A percentile compares a stretch with the other conserved stretches of the same genome.
Evolutionary conservation across 2,797 vertebrate genomes (phyloP).

Genomic region (Eptatretus atami): DNA sequence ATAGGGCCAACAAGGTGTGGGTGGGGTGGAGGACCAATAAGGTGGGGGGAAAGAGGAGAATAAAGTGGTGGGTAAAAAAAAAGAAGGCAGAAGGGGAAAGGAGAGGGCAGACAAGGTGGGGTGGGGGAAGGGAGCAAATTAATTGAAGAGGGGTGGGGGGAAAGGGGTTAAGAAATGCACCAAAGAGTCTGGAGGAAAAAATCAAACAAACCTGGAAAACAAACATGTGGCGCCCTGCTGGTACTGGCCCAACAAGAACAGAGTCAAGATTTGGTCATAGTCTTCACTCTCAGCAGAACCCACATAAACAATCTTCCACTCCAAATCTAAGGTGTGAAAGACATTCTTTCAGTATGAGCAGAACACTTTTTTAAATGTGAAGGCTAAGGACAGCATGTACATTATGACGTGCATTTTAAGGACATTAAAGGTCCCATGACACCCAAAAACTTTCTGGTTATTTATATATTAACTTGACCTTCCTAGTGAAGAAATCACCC

Average conservation of each 20-base stretch:
- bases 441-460: too few relatives aligned
- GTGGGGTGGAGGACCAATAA: too few relatives aligned
- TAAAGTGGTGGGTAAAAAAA: too few relatives aligned
- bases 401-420: too few relatives aligned
- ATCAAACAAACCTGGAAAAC: constrained; percentile 34
- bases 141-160: neutral
- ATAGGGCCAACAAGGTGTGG: neutral
- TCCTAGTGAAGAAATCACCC: too few relatives aligned
- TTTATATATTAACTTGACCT: too few relatives aligned
- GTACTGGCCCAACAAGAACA: constrained; percentile 48
- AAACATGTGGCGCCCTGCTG: constrained; percentile 55
- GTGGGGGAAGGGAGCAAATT: neutral
- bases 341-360: neutral
- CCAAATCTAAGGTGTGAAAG: constrained; percentile 22
- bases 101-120: neutral
- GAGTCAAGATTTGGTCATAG: constrained; percentile 47
- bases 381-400: too few relatives aligned
- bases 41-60: too few relatives aligned
- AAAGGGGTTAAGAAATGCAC: neutral
- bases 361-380: too few relatives aligned
- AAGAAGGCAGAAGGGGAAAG: neutral
- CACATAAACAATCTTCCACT: constrained; percentile 73
- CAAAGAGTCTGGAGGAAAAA: neutral
- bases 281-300: constrained; percentile 58
- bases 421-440: too few relatives aligned